Base-by-base conservation (phyloP, 2,888 invertebrate genomes). In the Camponotus fellah region DNA sequence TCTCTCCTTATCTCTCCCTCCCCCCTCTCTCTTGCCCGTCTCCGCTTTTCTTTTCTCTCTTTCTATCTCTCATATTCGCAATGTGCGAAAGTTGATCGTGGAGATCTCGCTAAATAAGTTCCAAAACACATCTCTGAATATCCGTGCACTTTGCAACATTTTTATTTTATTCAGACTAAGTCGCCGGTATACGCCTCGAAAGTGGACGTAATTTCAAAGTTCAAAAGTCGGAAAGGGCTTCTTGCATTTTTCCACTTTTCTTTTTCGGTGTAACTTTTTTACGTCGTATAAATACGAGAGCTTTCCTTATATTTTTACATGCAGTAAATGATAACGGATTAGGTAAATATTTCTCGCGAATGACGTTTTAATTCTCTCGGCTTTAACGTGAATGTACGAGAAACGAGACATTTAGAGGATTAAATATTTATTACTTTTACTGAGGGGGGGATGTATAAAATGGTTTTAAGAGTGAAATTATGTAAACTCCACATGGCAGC, bases 41-140 rank as follows among this genome's bases (percentile, higher is more conserved):
- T 12, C 4, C 46, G 14, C 14, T 46, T 17, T 49, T 2, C 17
- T 17, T 17, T 49, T 49, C 17, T 49, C 17, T 6, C 8, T 56
- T 34, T 34, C 56, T 71, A 37, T n/a, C 37, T 56, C 37, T 58
- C 58, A 32, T n/a, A 32, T 74, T 43, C 26, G 49, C 71, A 71
- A 80, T 37, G 79, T 49, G 79, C 79, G 69, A 49, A 71, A 80
- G 71, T 71, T 71, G 71, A 71, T 80, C 71, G 60, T 26, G 34
- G 3, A 37, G 71, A 60, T 71, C 69, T 80, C 12, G 69, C 71
- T 80, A 80, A 80, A 80, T 49, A 80, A 71, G 79, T 71, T 80
- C 37, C 79, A 71, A 80, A 80, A 80, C 60, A 80, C 46, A 71
- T 80, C 69, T 60, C 71, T 60, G 79, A 80, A 80, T 80, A 80